These are phyloP conservation scores for Meloidogyne exigua DNA, from an alignment of 1,140 invertebrate genomes.

Conservation along the genomic window DNA sequence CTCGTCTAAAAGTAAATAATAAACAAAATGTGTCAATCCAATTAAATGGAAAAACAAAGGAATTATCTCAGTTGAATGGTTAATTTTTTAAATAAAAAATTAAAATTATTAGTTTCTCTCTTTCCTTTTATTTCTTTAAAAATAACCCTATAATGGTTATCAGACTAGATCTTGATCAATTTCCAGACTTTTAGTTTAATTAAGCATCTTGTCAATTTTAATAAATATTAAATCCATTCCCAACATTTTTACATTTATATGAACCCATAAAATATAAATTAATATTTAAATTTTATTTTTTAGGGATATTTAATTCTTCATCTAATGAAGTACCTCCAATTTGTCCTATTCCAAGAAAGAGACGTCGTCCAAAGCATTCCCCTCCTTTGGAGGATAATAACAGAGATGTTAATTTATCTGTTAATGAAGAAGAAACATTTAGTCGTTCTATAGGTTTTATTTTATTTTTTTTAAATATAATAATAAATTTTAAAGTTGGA, in stretches of 20 bases:
- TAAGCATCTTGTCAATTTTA: no score
- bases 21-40: not conserved
- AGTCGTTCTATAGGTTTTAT: not conserved
- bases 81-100: not conserved
- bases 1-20: no score
- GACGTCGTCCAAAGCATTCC: not conserved
- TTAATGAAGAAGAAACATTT: not conserved
- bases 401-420: not conserved
- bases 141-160: no score
- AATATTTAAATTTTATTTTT: not conserved
- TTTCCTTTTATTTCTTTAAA: no score
- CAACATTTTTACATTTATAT: no score
- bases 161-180: no score
- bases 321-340: not conserved
- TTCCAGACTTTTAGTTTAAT: no score
- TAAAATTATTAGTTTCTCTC: not conserved
- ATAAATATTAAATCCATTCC: no score
- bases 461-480: not conserved
- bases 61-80: not conserved
- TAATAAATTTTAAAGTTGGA: slow-evolving; percentile 5
- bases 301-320: not conserved
- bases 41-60: not conserved
- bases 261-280: no score
- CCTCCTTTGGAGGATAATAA: not conserved
- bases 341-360: not conserved